phyloP scores from a whole-genome alignment of 2,797 vertebrate species.

The Eospalax fontanierii region DNA sequence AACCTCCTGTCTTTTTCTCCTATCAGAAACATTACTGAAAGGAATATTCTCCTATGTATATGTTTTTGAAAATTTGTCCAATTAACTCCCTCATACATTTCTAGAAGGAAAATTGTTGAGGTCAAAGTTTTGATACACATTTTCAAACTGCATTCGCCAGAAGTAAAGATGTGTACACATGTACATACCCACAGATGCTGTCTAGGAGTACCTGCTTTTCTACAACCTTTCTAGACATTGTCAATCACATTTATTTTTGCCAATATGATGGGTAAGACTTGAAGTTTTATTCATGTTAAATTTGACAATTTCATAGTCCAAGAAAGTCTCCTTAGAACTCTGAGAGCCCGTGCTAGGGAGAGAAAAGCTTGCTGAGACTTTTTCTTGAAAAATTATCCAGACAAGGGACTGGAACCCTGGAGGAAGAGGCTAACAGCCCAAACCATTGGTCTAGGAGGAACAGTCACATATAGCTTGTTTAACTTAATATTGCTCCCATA shows the following conservation, averaged over 20 bases:
- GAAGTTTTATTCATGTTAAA: constrained; percentile 69
- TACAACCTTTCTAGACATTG: constrained; percentile 34
- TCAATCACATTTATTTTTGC: constrained; percentile 68
- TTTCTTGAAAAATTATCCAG: background rate
- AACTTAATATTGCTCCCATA: background rate
- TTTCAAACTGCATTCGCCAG: constrained; percentile 49
- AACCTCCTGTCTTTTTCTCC: constrained; percentile 44
- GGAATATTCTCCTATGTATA: background rate
- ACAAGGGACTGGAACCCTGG: background rate
- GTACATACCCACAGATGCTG: background rate
- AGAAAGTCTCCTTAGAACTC: constrained; percentile 57
- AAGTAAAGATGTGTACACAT: background rate
- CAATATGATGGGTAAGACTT: constrained; percentile 55
- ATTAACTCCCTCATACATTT: constrained; percentile 69
- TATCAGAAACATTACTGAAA: constrained; percentile 43
- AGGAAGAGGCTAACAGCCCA: background rate
- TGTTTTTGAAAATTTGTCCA: constrained; percentile 57
- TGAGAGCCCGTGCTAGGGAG: background rate
- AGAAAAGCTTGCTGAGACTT: constrained; percentile 1
- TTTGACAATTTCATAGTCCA: constrained; percentile 73
- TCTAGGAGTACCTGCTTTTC: constrained; percentile 45
- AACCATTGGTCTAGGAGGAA: background rate
- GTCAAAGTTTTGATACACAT: constrained; percentile 57
- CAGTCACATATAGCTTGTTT: background rate
- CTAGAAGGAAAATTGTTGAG: constrained; percentile 66